Conservation (phyloP, 2,888 invertebrate species). For the Rhimphoctona megacephalus region DNA sequence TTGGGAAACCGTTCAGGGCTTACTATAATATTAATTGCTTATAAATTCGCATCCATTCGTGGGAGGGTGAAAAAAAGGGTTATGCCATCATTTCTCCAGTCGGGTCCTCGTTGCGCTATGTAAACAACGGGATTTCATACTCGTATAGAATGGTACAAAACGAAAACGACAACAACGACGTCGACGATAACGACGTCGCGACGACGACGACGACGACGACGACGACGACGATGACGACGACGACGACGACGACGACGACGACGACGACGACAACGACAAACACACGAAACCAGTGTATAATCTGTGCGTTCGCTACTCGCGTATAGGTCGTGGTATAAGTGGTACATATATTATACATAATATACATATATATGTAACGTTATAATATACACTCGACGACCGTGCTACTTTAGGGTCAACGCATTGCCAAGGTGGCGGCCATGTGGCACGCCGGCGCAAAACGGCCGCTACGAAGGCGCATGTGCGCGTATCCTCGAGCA, state of each 20-base stretch:
- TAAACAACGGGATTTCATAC: conserved; percentile 46
- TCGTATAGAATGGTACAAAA: conserved; percentile 27
- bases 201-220: conserved; percentile 47
- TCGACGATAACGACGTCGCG: conserved; percentile 45
- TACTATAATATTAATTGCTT: conserved; percentile 48
- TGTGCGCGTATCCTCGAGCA: conserved; percentile 62
- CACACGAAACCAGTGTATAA: conserved; percentile 37
- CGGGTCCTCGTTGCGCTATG: conserved; percentile 40
- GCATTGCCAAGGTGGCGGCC: conserved; percentile 84
- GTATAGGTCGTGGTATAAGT: conserved; percentile 39
- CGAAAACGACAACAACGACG: conserved; percentile 46
- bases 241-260: conserved; percentile 30
- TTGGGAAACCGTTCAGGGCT: not conserved
- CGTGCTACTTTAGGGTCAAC: conserved; percentile 82
- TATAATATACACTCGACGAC: conserved; percentile 61
- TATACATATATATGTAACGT: conserved; percentile 7
- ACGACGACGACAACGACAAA: conserved; percentile 4
- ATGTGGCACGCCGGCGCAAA: conserved; percentile 81
- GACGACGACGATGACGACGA: conserved; percentile 44
- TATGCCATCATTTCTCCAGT: not conserved
- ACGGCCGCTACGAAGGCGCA: conserved; percentile 74
- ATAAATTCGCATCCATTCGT: conserved; percentile 63
- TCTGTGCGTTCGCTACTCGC: conserved; percentile 41
- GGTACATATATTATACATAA: not conserved
- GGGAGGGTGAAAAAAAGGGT: conserved; percentile 36